Evolutionary conservation across 2,888 invertebrate genomes (phyloP).

Genomic region (Orthonevra nobilis): DNA sequence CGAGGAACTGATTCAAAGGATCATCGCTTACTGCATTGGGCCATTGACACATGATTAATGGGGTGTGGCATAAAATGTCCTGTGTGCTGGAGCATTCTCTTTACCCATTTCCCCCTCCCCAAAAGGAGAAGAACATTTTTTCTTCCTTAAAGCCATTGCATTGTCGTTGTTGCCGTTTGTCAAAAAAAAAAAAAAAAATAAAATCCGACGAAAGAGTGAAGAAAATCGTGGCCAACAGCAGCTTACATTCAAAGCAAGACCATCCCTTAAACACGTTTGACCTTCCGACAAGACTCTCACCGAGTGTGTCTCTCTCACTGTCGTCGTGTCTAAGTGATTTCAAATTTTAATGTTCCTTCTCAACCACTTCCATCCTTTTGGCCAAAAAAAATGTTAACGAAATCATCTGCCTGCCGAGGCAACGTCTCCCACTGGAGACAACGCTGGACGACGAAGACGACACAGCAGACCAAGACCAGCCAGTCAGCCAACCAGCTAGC

Average conservation of each 20-base stretch:
- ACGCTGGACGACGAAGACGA: too few relatives aligned
- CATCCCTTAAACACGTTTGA: constrained; percentile 65
- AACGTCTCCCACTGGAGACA: too few relatives aligned
- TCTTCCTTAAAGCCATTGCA: too few relatives aligned
- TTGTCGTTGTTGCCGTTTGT: constrained; percentile 3
- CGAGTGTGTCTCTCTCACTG: constrained; percentile 41
- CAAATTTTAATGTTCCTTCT: constrained; percentile 63
- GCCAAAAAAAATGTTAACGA: constrained; percentile 45
- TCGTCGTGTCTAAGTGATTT: constrained; percentile 71
- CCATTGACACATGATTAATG: constrained; percentile 69
- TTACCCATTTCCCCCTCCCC: neutral
- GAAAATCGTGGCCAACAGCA: constrained; percentile 42
- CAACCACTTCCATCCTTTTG: neutral
- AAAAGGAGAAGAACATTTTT: constrained; percentile 4
- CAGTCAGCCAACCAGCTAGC: neutral
- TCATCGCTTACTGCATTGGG: constrained; percentile 46
- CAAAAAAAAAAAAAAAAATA: neutral
- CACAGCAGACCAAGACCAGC: constrained; percentile 5
- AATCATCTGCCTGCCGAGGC: constrained; percentile 36
- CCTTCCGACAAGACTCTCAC: constrained; percentile 55
- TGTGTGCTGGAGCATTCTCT: constrained; percentile 25
- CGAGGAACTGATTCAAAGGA: constrained; percentile 51
- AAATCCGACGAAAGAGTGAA: too few relatives aligned
- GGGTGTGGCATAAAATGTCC: constrained; percentile 63
- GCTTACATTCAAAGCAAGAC: neutral